Base-by-base conservation (phyloP, 2,113 vertebrate species). In the Datnioides undecimradiatus region DNA sequence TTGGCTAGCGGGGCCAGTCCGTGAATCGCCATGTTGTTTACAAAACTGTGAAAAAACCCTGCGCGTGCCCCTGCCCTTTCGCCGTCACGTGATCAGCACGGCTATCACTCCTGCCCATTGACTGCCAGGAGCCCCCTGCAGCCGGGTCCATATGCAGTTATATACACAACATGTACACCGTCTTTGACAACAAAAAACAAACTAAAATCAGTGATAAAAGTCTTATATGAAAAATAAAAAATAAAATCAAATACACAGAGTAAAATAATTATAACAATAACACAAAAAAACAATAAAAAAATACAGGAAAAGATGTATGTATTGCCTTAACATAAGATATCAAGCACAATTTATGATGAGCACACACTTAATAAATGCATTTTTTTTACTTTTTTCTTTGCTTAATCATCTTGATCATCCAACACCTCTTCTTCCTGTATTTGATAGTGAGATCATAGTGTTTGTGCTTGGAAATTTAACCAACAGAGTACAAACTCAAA, bases 11-110 rank as follows among this genome's bases (percentile, higher is more conserved):
- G 59, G n/a, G 60, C 55, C 73, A 76, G 72, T 83, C 72, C 76
- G 49, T 78, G 73, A 55, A 68, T 63, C 92, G 95, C 94, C 93
- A 95, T 95, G 92, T 95, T 95, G 94, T 95, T 95, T 95, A 95
- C 95, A 88, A 89, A 91, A 87, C 33, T 84, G 72, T 76, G 58
- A 73, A 82, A 76, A 69, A 85, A 86, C 69, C 63, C 79, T 84
- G 83, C 83, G 65, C 82, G 75, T 89, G 80, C 76, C 71, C 68
- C 82, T 46, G 33, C 46, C 55, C 63, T 78, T 63, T 86, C 66
- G 12, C 21, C 19, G 89, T 94, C 91, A 94, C 83, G 82, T 93
- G 90, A 90, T 13, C 67, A 1, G 23, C 21, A 3, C 29, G 1
- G 12, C 31, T 6, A 21, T 8, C 23, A 6, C 21, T 19, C 54